Percentiles rank a stretch among this genome's conserved stretches.
These are phyloP conservation scores for Calliopsis andreniformis DNA, from an alignment of 1,140 invertebrate genomes.

Conservation along the genomic window DNA sequence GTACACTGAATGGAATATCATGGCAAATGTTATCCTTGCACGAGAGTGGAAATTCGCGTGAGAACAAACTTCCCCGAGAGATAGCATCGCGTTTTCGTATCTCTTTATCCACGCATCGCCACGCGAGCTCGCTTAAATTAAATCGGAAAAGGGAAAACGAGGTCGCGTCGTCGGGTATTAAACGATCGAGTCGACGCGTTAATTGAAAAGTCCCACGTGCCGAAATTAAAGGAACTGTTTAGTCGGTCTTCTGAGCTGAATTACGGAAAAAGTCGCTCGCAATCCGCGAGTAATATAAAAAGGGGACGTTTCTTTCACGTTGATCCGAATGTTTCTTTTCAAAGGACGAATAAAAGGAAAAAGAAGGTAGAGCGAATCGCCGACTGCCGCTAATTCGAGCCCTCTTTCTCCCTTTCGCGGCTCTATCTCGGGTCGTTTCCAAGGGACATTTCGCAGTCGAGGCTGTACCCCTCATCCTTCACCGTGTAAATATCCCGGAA, in stretches of 20 bases:
- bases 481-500: constrained; percentile 6
- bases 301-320: background rate
- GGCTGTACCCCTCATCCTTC: constrained; percentile 1
- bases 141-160: background rate
- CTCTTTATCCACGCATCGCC: too few species aligned
- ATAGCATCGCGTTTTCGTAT: too few species aligned
- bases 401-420: too few species aligned
- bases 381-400: constrained; percentile 23
- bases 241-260: background rate
- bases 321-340: constrained; percentile 19
- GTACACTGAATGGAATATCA: too few species aligned
- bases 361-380: background rate
- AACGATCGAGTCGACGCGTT: background rate
- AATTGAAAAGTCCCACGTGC: constrained; percentile 30
- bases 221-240: constrained; percentile 25
- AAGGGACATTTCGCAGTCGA: constrained; percentile 10
- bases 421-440: constrained; percentile 17
- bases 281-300: background rate
- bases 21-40: too few species aligned
- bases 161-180: background rate
- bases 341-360: background rate
- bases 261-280: background rate
- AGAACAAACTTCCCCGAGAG: too few species aligned
- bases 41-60: too few species aligned
- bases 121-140: background rate